A percentile compares a stretch with the other conserved stretches of the same genome.
Evolutionary conservation across 2,113 vertebrate species (phyloP).

Genomic region (Carettochelys insculpta): DNA sequence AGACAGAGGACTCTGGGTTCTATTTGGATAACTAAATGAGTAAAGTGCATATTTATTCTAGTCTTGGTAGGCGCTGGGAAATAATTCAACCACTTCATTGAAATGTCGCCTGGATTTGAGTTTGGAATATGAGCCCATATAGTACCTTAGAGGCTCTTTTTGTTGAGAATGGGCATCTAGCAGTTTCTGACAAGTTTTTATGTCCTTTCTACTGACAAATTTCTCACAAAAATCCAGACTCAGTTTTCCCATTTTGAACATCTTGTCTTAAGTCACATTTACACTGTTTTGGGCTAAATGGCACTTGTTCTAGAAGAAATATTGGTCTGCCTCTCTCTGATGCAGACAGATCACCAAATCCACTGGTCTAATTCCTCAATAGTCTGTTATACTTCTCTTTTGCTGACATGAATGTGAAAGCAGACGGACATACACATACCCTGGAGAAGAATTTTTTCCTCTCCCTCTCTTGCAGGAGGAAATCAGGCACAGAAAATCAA

Average conservation of each 20-base stretch:
- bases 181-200: background rate
- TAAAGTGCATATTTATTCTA: fast-evolving
- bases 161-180: background rate
- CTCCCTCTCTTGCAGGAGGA: background rate
- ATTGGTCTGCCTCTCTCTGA: background rate
- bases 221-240: background rate
- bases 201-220: background rate
- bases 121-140: background rate
- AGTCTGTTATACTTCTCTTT: background rate
- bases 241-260: too few species aligned
- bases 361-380: background rate
- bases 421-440: too few species aligned
- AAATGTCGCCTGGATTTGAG: background rate
- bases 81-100: background rate
- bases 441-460: background rate
- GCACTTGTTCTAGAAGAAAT: too few species aligned
- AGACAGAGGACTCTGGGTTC: background rate
- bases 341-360: background rate
- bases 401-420: background rate
- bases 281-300: background rate
- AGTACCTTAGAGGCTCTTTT: background rate
- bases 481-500: background rate
- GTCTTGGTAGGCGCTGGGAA: background rate
- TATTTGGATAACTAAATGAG: background rate
- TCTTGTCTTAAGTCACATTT: background rate